Conservation (phyloP, 2,888 invertebrate genomes). For the Agrochola litura region DNA sequence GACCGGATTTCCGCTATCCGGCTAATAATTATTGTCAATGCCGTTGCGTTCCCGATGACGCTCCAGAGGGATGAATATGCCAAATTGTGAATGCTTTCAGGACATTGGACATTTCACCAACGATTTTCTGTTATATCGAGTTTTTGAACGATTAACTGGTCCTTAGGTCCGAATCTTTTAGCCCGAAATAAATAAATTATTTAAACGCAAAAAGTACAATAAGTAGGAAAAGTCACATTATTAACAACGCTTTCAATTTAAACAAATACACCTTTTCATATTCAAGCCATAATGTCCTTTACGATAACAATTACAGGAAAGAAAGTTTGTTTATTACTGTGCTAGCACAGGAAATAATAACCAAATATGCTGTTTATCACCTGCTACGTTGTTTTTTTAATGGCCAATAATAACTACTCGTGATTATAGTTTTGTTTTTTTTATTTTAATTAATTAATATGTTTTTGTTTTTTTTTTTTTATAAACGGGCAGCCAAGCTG, state of each 20-base stretch:
- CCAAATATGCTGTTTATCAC: background rate
- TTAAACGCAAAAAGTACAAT: background rate
- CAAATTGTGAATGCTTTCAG: slow-evolving; percentile 9
- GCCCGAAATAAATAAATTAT: background rate
- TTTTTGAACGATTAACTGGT: background rate
- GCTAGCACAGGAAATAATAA: background rate
- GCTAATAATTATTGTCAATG: slow-evolving; percentile 66
- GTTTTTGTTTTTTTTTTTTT: no score
- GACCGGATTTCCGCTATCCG: slow-evolving; percentile 67
- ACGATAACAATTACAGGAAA: slow-evolving; percentile 2
- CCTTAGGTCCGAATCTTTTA: background rate
- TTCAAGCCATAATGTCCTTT: background rate
- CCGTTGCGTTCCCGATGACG: slow-evolving; percentile 53
- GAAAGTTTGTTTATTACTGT: background rate
- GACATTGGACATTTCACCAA: slow-evolving; percentile 1
- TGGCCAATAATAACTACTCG: background rate
- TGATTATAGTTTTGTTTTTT: no score
- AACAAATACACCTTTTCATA: background rate
- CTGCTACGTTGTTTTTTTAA: background rate
- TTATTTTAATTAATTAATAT: no score
- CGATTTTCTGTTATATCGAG: background rate
- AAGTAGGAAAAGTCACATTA: background rate
- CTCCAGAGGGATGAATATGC: slow-evolving; percentile 45
- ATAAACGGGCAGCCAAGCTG: background rate
- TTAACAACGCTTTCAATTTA: background rate